Evolutionary conservation across 2,888 invertebrate genomes (phyloP), one percentile per base, ranked within the genome.

Genomic region (Archaeoteleia sp.): DNA sequence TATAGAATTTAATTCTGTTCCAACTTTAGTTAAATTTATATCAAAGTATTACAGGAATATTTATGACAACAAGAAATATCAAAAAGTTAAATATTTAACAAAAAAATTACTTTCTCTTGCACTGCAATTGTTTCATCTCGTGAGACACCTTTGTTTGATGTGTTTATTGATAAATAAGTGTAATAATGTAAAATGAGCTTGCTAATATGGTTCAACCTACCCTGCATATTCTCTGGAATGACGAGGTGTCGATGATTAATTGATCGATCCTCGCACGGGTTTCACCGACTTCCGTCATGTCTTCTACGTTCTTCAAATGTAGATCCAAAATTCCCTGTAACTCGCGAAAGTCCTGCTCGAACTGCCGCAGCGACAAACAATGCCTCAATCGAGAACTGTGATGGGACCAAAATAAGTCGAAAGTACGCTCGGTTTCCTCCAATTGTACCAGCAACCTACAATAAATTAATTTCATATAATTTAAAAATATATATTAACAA

Each of bases 261-360:
- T 89, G 90, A 73, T 95, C 94, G 2, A 95, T 94, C 75, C 93
- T 89, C 42, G 87, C 87, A 27, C 94, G 92, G n/a, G 94, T 94
- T 84, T 96, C 96, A 2, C 96, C 96, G 55, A 94, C 90, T 85
- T 96, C 96, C 1, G 92, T 92, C 93, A 95, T 94, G 74, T 93
- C 94, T 65, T 91, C 90, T 37, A 94, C 90, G 43, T 89, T 89
- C 87, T 93, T 93, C 76, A 95, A 86, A 86, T 94, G 93, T 46
- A 88, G 88, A 85, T 95, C 94, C 86, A 95, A 91, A 82, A 90
- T 91, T 49, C 89, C 91, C 88, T 95, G 95, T 78, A 96, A 89
- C 84, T 96, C 94, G 81, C 95, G 92, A 85, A 98, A 98, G 82
- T 95, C 94, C 82, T 96, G 95, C 87, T 98, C 97, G 87, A 98